A percentile compares a stretch with the other conserved stretches of the same genome.
Evolutionary conservation across 1,140 invertebrate species (phyloP).

Genomic region (Chrysoperla carnea): DNA sequence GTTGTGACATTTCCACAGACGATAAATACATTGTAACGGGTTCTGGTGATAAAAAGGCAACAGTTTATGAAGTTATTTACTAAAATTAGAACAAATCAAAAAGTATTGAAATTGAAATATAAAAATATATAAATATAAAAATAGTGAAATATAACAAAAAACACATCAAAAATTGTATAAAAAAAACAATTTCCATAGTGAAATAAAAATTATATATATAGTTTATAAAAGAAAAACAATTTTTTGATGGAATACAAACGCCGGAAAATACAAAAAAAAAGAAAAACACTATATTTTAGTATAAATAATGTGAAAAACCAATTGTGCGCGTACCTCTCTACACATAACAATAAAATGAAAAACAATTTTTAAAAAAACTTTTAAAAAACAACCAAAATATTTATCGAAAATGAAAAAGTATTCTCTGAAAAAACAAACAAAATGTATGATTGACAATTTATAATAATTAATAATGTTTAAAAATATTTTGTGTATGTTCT

Average conservation of each 20-base stretch:
- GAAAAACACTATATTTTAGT: no score
- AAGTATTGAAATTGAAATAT: no score
- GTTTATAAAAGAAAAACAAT: no score
- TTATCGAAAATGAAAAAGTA: no score
- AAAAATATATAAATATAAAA: not conserved
- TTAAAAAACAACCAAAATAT: not conserved
- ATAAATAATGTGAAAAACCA: no score
- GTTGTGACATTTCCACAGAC: constrained; percentile 96
- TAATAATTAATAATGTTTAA: not conserved
- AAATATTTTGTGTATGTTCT: not conserved
- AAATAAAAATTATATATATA: no score
- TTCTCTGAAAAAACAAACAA: no score
- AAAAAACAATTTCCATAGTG: not conserved
- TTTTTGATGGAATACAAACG: no score
- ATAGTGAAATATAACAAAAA: not conserved
- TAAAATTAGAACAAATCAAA: constrained; percentile 19
- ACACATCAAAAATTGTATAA: not conserved
- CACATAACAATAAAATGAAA: not conserved
- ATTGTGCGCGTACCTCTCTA: no score
- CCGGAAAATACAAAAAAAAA: no score
- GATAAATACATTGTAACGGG: constrained; percentile 98
- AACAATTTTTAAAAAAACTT: not conserved
- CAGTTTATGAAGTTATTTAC: constrained; percentile 96
- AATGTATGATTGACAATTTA: no score
- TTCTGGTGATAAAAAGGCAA: constrained; percentile 97